Conservation (phyloP, 2,113 vertebrate species). For the Paradoxurus hermaphroditus region DNA sequence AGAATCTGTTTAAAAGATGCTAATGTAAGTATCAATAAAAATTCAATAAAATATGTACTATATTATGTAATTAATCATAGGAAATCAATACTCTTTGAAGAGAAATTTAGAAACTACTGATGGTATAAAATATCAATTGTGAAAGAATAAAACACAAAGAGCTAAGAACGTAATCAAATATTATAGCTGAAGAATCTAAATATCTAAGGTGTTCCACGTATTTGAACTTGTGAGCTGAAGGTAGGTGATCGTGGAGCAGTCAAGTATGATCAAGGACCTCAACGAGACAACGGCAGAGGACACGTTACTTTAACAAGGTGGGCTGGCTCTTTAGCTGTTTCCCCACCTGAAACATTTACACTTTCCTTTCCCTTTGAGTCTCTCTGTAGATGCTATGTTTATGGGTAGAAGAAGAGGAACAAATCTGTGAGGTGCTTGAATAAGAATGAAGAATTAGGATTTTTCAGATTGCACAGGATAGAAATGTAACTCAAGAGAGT, state of each 20-base stretch:
- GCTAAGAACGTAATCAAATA: background rate
- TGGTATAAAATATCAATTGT: background rate
- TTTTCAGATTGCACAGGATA: background rate
- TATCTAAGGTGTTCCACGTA: background rate
- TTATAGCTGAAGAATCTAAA: background rate
- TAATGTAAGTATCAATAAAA: background rate
- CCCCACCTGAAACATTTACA: background rate
- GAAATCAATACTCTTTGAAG: background rate
- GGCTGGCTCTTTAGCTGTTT: background rate
- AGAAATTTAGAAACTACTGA: background rate
- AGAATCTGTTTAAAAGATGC: background rate
- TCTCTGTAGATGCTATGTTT: background rate
- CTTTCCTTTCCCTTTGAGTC: background rate
- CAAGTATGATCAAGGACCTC: background rate
- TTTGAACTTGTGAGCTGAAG: background rate
- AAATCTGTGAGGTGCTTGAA: background rate
- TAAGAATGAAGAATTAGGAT: background rate
- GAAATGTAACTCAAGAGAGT: background rate
- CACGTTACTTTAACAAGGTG: background rate
- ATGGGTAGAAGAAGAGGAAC: background rate
- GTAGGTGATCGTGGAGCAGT: background rate
- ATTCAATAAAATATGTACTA: background rate
- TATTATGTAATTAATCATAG: background rate
- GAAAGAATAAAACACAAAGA: background rate
- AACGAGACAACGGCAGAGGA: accelerated